Percentiles rank a stretch among this genome's conserved stretches.
Conservation (phyloP, 2,113 vertebrate species). For the Uropsilus gracilis region DNA sequence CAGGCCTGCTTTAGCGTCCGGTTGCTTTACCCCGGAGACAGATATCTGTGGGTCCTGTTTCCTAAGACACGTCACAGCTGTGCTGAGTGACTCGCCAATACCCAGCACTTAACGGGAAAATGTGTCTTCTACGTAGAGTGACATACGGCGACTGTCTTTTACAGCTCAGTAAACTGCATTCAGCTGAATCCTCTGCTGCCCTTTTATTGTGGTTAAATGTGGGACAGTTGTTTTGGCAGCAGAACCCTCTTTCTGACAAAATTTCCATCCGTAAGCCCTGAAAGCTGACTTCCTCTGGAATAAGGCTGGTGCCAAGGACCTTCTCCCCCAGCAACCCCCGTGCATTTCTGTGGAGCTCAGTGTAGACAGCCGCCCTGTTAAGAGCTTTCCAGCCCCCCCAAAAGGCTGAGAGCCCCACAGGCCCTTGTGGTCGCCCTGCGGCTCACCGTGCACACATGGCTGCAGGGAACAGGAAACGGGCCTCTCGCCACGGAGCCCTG, state of each 20-base stretch:
- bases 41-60: neutral
- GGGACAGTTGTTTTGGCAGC: neutral
- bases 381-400: neutral
- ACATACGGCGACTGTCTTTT: neutral
- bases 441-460: no score
- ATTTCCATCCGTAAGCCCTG: neutral
- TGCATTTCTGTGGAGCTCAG: neutral
- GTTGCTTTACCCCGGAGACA: neutral
- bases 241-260: neutral
- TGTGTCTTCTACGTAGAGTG: neutral
- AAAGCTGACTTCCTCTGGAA: neutral
- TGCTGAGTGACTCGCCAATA: neutral
- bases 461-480: no score
- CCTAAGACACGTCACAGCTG: neutral
- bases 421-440: accelerated
- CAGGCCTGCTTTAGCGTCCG: neutral
- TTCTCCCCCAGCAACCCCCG: neutral
- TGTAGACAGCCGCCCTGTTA: neutral
- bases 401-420: neutral
- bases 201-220: neutral
- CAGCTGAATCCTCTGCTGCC: neutral
- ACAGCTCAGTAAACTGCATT: neutral
- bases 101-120: neutral
- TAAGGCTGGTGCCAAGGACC: neutral
- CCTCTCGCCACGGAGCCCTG: neutral